Evolutionary conservation across 2,113 vertebrate species (phyloP).

Genomic region (Albula glossodonta): DNA sequence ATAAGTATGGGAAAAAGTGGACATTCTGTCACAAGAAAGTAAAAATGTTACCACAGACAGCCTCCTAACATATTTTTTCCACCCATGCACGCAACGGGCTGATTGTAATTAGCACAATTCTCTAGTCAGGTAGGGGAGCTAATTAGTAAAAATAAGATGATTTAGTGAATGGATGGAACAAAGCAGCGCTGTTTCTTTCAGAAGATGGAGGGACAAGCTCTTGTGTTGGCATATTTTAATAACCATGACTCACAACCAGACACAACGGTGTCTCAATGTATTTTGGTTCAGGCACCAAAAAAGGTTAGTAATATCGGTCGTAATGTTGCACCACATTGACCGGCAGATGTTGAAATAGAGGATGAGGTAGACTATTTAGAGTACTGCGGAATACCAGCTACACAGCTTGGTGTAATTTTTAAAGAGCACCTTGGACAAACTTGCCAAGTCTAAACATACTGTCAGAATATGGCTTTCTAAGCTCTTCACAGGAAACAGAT

Average conservation of each 20-base stretch:
- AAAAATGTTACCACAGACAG: no score
- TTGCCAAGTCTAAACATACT: constrained; percentile 8
- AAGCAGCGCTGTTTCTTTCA: no score
- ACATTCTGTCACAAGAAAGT: no score
- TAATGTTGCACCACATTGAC: not conserved
- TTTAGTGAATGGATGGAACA: no score
- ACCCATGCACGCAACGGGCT: no score
- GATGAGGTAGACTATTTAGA: not conserved
- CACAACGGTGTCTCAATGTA: not conserved
- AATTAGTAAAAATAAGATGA: no score
- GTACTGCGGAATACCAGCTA: not conserved
- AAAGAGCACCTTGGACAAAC: not conserved
- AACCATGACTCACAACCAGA: not conserved
- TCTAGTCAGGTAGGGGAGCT: no score
- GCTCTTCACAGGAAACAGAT: not conserved
- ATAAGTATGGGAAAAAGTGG: not conserved
- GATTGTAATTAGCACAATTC: no score
- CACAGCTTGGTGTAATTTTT: not conserved
- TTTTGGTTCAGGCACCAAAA: not conserved
- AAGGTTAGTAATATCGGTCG: not conserved
- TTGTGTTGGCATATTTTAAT: not conserved
- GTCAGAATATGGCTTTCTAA: not conserved
- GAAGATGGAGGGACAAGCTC: no score
- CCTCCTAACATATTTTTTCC: no score
- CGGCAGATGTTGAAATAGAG: not conserved